phyloP scores from a whole-genome alignment of 2,888 invertebrate species.

The Meandrusa payeni region DNA sequence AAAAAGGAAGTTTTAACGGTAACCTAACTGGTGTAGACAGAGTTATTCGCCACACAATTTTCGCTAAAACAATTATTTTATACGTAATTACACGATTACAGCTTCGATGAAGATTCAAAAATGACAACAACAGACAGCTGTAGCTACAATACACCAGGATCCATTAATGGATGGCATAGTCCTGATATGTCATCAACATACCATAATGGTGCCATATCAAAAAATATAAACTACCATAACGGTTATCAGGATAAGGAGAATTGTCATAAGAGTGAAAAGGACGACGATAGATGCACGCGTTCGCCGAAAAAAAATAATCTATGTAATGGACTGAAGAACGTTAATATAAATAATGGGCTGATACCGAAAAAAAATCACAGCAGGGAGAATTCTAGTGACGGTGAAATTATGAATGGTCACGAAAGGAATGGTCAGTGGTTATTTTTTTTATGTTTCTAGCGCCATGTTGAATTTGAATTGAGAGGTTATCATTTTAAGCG shows the following conservation, averaged over 20 bases:
- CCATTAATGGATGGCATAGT: constrained; percentile 81
- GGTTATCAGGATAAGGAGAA: constrained; percentile 58
- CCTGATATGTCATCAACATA: constrained; percentile 64
- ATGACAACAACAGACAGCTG: constrained; percentile 82
- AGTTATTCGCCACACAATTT: too few relatives aligned
- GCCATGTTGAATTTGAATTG: too few relatives aligned
- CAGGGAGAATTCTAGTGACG: constrained; percentile 63
- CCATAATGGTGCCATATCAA: constrained; percentile 71
- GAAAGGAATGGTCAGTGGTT: constrained; percentile 58
- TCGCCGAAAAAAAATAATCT: constrained; percentile 72
- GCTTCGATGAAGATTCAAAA: constrained; percentile 80
- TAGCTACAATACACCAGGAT: constrained; percentile 76
- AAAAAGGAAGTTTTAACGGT: too few relatives aligned
- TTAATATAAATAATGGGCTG: constrained; percentile 68
- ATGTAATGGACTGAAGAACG: constrained; percentile 66
- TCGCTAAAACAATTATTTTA: neutral
- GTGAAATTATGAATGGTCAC: constrained; percentile 57
- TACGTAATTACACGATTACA: constrained; percentile 36
- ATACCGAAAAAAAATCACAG: constrained; percentile 60
- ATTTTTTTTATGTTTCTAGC: too few relatives aligned
- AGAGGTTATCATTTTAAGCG: too few relatives aligned
- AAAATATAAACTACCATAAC: constrained; percentile 62
- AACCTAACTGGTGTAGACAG: too few relatives aligned
- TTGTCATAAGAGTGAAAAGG: constrained; percentile 39
- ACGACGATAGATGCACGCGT: constrained; percentile 48